Conservation (phyloP, 2,888 invertebrate genomes). For the Polydesmus complanatus region DNA sequence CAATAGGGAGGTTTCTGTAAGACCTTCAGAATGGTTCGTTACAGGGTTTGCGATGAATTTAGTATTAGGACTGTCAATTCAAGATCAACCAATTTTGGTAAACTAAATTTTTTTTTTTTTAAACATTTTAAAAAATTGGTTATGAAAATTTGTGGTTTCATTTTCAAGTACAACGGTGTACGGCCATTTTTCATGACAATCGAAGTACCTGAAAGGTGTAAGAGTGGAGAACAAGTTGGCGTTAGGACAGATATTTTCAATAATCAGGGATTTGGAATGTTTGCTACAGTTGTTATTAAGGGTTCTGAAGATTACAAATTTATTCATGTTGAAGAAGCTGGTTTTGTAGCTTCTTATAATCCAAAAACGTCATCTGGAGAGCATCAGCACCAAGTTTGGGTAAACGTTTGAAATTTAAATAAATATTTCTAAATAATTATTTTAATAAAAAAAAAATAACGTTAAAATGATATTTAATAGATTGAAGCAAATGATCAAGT, state of each 20-base stretch:
- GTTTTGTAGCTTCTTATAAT: slow-evolving; percentile 37
- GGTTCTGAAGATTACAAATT: slow-evolving; percentile 38
- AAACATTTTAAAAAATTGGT: not conserved
- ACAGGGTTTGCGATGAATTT: slow-evolving; percentile 40
- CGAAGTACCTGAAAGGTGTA: slow-evolving; percentile 36
- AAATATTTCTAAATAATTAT: not conserved
- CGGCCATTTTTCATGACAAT: slow-evolving; percentile 40
- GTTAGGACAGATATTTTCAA: slow-evolving; percentile 35
- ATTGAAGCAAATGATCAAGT: slow-evolving; percentile 9
- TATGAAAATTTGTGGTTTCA: not conserved
- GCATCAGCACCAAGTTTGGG: slow-evolving; percentile 40
- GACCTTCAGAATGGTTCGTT: slow-evolving; percentile 38
- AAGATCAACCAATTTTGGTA: slow-evolving; percentile 35
- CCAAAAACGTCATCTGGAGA: slow-evolving; percentile 37
- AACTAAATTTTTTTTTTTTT: slow-evolving; percentile 19
- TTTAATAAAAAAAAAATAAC: slow-evolving; percentile 2
- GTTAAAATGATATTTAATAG: not conserved
- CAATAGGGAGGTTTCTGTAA: slow-evolving; percentile 29
- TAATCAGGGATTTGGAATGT: slow-evolving; percentile 30
- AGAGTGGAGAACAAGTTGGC: slow-evolving; percentile 40
- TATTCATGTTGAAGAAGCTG: slow-evolving; percentile 38
- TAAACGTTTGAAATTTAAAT: slow-evolving; percentile 20
- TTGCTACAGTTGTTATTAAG: slow-evolving; percentile 34
- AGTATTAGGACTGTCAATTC: slow-evolving; percentile 38
- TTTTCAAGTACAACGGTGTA: slow-evolving; percentile 31